Conservation (phyloP, 2,888 invertebrate genomes). For the Eristalinus aeneus region DNA sequence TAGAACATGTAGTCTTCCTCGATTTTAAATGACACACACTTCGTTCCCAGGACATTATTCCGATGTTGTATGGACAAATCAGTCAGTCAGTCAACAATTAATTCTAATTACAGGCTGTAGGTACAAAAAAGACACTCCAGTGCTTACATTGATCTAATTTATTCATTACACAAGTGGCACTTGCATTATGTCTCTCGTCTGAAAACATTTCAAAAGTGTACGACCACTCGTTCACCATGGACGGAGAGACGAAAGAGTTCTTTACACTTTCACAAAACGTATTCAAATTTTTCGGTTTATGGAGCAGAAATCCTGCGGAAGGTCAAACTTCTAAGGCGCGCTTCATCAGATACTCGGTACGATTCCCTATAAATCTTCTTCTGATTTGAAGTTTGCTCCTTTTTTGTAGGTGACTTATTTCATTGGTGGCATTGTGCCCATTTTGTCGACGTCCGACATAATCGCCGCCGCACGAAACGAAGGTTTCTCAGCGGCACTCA, state of each 20-base stretch:
- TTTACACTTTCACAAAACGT: slow-evolving; percentile 18
- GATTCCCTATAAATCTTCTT: not conserved
- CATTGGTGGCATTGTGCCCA: not conserved
- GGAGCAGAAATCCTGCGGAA: not conserved
- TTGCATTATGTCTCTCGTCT: not conserved
- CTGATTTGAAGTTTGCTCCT: not conserved
- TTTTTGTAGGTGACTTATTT: not conserved
- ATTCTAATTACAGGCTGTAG: too few species aligned
- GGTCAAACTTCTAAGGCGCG: not conserved
- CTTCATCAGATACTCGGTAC: not conserved
- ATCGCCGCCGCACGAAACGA: not conserved
- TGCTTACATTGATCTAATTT: too few species aligned
- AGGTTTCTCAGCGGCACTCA: not conserved
- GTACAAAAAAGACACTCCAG: too few species aligned
- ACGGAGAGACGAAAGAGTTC: not conserved
- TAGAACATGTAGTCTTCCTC: too few species aligned
- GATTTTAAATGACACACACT: too few species aligned
- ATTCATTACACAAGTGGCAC: not conserved
- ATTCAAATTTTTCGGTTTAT: slow-evolving; percentile 11
- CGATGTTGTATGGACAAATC: too few species aligned
- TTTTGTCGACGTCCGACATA: not conserved
- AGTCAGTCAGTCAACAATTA: too few species aligned
- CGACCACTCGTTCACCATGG: not conserved
- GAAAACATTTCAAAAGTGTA: not conserved
- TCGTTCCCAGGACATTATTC: too few species aligned